phyloP scores from a whole-genome alignment of 2,797 vertebrate genomes.

The Serranus cabrilla region DNA sequence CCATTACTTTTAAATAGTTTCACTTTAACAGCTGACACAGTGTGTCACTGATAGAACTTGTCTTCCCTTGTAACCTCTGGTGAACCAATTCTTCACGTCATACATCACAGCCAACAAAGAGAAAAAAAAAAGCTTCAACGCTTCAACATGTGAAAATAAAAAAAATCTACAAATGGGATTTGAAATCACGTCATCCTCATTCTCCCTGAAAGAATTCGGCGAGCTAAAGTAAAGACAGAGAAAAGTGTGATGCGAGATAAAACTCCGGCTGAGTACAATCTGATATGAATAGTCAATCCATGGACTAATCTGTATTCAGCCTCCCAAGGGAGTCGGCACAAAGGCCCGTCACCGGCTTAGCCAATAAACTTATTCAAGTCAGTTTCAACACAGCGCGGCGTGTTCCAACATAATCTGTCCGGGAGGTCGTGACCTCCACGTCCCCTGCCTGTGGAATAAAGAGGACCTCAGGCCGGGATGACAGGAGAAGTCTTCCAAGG shows the following conservation, averaged over 20 bases:
- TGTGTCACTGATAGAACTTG: neutral
- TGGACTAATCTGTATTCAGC: constrained; percentile 78
- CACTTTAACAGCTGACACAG: neutral
- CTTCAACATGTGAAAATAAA: neutral
- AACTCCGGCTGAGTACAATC: constrained; percentile 52
- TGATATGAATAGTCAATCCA: constrained; percentile 73
- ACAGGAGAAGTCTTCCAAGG: constrained; percentile 99
- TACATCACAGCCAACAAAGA: neutral
- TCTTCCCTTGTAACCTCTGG: neutral
- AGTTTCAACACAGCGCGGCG: constrained; percentile 73
- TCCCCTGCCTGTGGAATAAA: constrained; percentile 84
- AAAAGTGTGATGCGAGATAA: constrained; percentile 37
- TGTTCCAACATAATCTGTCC: constrained; percentile 81
- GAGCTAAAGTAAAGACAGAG: constrained; percentile 31
- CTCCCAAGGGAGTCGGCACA: constrained; percentile 69
- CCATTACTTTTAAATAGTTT: neutral
- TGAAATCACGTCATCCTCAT: neutral
- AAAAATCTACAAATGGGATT: neutral
- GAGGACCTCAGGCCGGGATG: constrained; percentile 90
- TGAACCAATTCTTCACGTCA: constrained; percentile 4
- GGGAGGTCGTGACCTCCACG: constrained; percentile 88
- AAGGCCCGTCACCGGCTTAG: constrained; percentile 63
- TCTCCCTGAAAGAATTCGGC: neutral
- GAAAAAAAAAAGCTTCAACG: neutral
- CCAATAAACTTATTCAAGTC: constrained; percentile 80